Evolutionary conservation across 2,797 vertebrate genomes (phyloP).

Genomic region (Spondyliosoma cantharus): DNA sequence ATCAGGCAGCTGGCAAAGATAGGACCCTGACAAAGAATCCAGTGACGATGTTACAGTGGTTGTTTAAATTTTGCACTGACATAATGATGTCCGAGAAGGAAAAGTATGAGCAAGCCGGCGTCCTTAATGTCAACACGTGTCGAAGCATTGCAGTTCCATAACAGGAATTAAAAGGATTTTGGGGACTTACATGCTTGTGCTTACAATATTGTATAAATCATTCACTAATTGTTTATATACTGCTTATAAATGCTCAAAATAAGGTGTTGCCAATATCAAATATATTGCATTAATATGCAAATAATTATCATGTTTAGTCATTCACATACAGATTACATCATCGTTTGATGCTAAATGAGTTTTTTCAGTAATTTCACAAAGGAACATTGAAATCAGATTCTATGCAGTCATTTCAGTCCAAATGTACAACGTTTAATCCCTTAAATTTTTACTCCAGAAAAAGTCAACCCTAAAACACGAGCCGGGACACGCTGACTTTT

Average conservation of each 20-base stretch:
- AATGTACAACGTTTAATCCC: conserved; percentile 5
- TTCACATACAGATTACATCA: no score
- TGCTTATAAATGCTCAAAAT: not conserved
- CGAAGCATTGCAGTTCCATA: not conserved
- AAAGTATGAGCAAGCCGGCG: no score
- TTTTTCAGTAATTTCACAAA: not conserved
- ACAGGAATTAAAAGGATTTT: not conserved
- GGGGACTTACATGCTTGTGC: not conserved
- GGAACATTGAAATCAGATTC: not conserved
- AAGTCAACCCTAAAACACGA: conserved; percentile 32
- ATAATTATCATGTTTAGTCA: not conserved
- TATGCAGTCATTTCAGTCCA: not conserved
- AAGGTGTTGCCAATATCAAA: not conserved
- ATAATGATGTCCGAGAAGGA: no score
- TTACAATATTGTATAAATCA: not conserved
- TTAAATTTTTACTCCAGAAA: conserved; percentile 10
- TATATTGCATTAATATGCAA: not conserved
- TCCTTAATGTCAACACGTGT: no score
- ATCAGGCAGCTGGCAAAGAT: no score
- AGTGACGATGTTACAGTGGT: no score
- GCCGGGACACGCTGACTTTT: conserved; percentile 21
- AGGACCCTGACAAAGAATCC: no score
- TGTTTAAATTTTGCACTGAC: no score
- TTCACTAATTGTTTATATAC: not conserved
- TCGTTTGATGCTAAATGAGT: no score